Evolutionary conservation across 2,888 invertebrate genomes (phyloP).

Genomic region (Alloscopus bannaensis): DNA sequence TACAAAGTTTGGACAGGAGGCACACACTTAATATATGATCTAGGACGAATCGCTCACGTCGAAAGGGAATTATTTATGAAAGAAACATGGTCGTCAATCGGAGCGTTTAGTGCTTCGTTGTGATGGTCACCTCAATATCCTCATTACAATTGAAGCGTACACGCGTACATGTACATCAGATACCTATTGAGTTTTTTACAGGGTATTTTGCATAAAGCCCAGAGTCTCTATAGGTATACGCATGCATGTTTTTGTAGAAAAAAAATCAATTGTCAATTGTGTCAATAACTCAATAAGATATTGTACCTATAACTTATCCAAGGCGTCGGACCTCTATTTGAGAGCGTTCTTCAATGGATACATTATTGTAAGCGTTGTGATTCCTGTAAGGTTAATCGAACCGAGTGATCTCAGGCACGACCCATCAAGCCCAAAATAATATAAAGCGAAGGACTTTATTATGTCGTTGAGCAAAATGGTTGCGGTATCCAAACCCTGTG

Average conservation of each 20-base stretch:
- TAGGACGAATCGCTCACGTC: constrained; percentile 43
- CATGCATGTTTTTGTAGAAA: neutral
- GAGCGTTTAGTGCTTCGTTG: neutral
- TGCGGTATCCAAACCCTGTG: too few species aligned
- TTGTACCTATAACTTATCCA: neutral
- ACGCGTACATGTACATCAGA: too few species aligned
- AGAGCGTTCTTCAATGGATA: neutral
- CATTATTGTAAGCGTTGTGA: neutral
- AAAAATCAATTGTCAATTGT: constrained; percentile 4
- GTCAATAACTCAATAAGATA: neutral
- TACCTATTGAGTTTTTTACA: too few species aligned
- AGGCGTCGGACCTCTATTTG: neutral
- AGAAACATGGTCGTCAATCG: constrained; percentile 43
- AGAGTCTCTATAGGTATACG: too few species aligned
- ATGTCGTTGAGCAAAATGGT: too few species aligned
- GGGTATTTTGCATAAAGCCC: too few species aligned
- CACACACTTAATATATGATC: too few species aligned
- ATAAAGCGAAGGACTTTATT: too few species aligned
- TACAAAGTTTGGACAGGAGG: too few species aligned
- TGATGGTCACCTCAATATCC: constrained; percentile 2
- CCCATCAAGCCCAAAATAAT: constrained; percentile 19
- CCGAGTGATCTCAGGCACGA: constrained; percentile 42
- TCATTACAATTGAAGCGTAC: too few species aligned
- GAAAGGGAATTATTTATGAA: constrained; percentile 40
- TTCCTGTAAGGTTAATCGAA: constrained; percentile 38